Conservation (phyloP, 1,140 invertebrate species). For the Monochamus saltuarius region DNA sequence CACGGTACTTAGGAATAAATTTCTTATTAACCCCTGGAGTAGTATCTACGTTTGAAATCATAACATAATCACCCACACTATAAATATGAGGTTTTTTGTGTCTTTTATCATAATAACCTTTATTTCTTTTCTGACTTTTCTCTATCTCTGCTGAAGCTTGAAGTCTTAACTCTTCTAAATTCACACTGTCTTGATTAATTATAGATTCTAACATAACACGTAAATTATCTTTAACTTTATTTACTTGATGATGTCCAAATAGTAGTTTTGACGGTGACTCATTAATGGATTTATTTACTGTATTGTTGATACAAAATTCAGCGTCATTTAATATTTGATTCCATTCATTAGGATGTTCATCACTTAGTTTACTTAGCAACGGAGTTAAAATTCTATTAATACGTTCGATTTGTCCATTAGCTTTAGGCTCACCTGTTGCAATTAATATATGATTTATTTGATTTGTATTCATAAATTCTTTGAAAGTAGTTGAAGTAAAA, state of each 20-base stretch:
- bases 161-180: not conserved
- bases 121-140: not conserved
- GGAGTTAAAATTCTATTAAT: conserved; percentile 30
- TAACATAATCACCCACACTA: conserved; percentile 33
- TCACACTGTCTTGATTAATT: too few relatives aligned
- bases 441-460: conserved; percentile 32
- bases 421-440: conserved; percentile 37
- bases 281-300: conserved; percentile 28
- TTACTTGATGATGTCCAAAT: too few relatives aligned
- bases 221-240: too few relatives aligned
- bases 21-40: conserved; percentile 35
- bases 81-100: conserved; percentile 27
- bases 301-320: conserved; percentile 38
- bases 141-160: not conserved
- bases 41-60: conserved; percentile 31
- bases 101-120: conserved; percentile 21
- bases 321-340: conserved; percentile 26
- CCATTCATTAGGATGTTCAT: conserved; percentile 26
- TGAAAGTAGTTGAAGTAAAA: conserved; percentile 35
- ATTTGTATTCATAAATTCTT: too few relatives aligned
- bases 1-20: conserved; percentile 33
- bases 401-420: conserved; percentile 40
- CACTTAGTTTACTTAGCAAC: conserved; percentile 31
- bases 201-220: too few relatives aligned
- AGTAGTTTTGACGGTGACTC: conserved; percentile 33